These are phyloP conservation scores for Danio choprae DNA, from an alignment of 2,797 vertebrate genomes.

Conservation along the genomic window DNA sequence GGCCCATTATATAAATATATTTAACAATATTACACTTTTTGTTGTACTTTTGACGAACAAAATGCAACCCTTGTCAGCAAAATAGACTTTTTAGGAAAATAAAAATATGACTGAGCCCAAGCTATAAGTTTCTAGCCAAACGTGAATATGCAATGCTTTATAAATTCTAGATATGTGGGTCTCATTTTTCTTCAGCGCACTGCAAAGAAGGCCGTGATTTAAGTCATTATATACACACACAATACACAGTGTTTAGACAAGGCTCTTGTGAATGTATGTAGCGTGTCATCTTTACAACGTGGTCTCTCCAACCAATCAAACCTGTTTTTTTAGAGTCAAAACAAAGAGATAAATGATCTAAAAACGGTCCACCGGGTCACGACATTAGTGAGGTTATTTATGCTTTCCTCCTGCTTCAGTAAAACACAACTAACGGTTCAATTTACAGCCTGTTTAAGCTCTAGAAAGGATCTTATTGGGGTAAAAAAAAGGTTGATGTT, in stretches of 20 bases:
- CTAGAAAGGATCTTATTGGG: not conserved
- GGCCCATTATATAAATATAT: too few species aligned
- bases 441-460: not conserved
- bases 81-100: too few species aligned
- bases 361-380: too few species aligned
- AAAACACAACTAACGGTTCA: not conserved
- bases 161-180: not conserved
- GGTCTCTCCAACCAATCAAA: constrained; percentile 25
- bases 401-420: not conserved
- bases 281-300: constrained; percentile 5
- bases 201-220: not conserved
- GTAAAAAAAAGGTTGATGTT: not conserved
- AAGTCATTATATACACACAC: not conserved
- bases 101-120: not conserved
- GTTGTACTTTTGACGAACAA: not conserved
- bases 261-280: constrained; percentile 13
- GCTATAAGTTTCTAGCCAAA: too few species aligned
- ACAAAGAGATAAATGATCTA: constrained; percentile 20
- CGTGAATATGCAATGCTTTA: too few species aligned
- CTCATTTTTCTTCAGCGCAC: not conserved
- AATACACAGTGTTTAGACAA: constrained; percentile 23
- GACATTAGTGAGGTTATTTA: not conserved
- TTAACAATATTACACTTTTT: not conserved
- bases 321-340: constrained; percentile 20
- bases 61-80: not conserved